These are phyloP conservation scores for Macrophya alboannulata DNA, from an alignment of 2,888 invertebrate genomes.

Conservation along the genomic window DNA sequence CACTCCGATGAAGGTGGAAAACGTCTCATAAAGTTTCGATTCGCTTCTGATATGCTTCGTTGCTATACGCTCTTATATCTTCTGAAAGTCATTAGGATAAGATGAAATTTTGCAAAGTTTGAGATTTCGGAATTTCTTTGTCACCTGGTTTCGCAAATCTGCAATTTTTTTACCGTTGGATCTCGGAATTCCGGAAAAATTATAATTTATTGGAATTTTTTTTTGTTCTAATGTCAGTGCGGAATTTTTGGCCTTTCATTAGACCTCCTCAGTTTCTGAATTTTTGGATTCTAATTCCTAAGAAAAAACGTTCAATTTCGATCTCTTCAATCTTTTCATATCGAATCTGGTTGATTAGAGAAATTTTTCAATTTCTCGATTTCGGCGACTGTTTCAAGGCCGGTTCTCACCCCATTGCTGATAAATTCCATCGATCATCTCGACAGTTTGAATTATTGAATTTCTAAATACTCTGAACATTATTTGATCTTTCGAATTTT, in stretches of 20 bases:
- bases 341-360: not conserved
- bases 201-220: not conserved
- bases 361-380: not conserved
- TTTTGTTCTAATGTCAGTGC: too few species aligned
- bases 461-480: not conserved
- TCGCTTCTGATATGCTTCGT: not conserved
- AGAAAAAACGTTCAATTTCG: too few species aligned
- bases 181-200: not conserved
- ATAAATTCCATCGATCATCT: not conserved
- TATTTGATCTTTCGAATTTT: too few species aligned
- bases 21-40: not conserved
- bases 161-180: not conserved
- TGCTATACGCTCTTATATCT: not conserved
- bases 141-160: not conserved
- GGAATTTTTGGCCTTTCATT: too few species aligned
- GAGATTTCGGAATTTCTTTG: not conserved
- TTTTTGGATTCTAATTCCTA: not conserved
- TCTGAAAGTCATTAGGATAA: too few species aligned
- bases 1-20: not conserved
- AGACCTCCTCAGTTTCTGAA: not conserved
- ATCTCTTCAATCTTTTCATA: not conserved
- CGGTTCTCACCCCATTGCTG: not conserved
- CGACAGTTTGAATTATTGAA: not conserved
- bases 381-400: not conserved
- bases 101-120: too few species aligned